A percentile compares a stretch with the other conserved stretches of the same genome.
Evolutionary conservation across 1,140 invertebrate species (phyloP).

Genomic region (Apis laboriosa): DNA sequence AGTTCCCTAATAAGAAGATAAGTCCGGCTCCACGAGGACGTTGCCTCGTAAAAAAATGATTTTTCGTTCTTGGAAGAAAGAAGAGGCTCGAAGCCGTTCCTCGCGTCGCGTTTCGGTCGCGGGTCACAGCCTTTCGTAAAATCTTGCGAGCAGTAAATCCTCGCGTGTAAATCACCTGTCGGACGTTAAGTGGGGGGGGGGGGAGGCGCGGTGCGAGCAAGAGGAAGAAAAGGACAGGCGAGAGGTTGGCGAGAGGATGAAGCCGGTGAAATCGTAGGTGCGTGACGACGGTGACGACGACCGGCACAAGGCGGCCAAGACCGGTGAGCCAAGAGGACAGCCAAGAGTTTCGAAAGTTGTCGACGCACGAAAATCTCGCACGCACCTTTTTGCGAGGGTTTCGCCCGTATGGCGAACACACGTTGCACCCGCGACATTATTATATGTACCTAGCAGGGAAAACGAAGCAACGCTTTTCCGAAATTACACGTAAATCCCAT

Average conservation of each 20-base stretch:
- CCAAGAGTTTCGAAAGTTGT: conserved; percentile 47
- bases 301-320: neutral
- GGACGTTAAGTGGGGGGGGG: conserved; percentile 63
- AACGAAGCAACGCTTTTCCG: conserved; percentile 10
- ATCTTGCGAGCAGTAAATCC: conserved; percentile 70
- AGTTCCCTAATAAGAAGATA: neutral
- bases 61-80: conserved; percentile 61
- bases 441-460: neutral
- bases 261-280: conserved; percentile 54
- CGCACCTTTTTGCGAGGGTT: neutral
- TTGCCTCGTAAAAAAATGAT: conserved; percentile 56
- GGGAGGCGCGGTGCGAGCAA: neutral
- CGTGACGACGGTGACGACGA: conserved; percentile 19
- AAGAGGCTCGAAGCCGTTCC: conserved; percentile 20
- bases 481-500: conserved; percentile 62
- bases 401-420: conserved; percentile 54
- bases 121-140: conserved; percentile 67
- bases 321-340: neutral
- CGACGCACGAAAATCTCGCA: conserved; percentile 9
- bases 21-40: conserved; percentile 7
- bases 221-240: conserved; percentile 2
- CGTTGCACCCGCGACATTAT: neutral
- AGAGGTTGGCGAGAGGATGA: conserved; percentile 22
- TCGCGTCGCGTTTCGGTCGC: conserved; percentile 57
- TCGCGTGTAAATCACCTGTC: conserved; percentile 72